Conservation (phyloP, 2,113 vertebrate species). For the Grammomys dolichurus region DNA sequence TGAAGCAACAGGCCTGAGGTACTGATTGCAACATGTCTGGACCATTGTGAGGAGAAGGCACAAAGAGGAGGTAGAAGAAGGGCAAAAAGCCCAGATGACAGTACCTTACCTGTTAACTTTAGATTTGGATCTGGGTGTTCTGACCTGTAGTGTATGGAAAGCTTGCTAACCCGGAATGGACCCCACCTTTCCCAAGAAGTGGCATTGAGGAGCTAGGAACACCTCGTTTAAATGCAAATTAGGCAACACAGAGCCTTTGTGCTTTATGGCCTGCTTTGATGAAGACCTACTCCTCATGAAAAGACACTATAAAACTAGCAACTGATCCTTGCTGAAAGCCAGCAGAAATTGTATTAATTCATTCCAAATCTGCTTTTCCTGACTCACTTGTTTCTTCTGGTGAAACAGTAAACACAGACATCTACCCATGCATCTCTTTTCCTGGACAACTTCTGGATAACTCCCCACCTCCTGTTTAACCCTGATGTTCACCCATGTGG, state of each 20-base stretch:
- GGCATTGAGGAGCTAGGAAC: not conserved
- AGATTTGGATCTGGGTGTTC: conserved; percentile 30
- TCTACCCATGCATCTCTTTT: not conserved
- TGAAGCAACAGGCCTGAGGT: not conserved
- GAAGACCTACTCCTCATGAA: not conserved
- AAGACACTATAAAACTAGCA: not conserved
- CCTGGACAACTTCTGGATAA: not conserved
- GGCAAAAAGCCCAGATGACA: not conserved
- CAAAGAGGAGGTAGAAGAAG: not conserved
- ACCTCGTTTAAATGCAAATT: not conserved
- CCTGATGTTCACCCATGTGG: not conserved
- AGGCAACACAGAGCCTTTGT: not conserved
- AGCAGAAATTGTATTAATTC: not conserved
- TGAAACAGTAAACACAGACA: not conserved
- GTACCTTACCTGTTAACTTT: not conserved
- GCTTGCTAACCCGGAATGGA: not conserved
- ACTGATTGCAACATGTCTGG: not conserved
- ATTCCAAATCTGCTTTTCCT: not conserved
- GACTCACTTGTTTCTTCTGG: not conserved
- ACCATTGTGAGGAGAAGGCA: not conserved
- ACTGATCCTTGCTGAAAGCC: not conserved
- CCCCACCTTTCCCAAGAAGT: not conserved
- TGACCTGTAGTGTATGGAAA: not conserved
- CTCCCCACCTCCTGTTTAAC: not conserved
- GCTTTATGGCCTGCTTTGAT: not conserved